Conservation (phyloP, 2,113 vertebrate genomes). For the Prolemur simus region DNA sequence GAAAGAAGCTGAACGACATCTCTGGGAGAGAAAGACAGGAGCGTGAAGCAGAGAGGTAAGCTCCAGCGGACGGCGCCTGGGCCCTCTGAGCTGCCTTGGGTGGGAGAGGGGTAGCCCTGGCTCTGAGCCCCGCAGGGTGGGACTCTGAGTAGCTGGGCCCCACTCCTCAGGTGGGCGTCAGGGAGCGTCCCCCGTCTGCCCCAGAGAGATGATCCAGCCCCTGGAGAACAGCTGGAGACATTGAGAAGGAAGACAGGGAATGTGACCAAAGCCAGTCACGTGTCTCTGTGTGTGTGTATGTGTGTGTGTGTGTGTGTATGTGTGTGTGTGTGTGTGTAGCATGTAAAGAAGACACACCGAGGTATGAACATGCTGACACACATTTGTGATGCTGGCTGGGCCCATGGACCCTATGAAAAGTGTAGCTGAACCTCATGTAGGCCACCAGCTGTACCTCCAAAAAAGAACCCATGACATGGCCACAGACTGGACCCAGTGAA, state of each 20-base stretch:
- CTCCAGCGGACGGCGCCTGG: accelerated
- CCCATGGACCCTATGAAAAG: neutral
- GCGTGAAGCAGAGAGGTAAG: constrained; percentile 49
- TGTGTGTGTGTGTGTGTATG: neutral
- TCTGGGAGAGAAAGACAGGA: neutral
- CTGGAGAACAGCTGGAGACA: neutral
- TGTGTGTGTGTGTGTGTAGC: neutral
- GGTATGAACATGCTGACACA: neutral
- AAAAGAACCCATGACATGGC: neutral
- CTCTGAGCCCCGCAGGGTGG: too few relatives aligned
- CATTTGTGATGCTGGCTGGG: neutral
- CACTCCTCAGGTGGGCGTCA: neutral
- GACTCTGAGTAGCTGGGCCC: neutral
- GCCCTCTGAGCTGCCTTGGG: neutral
- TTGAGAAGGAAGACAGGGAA: neutral
- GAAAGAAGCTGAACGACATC: neutral
- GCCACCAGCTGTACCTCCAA: neutral
- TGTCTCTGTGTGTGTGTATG: too few relatives aligned
- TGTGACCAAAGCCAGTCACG: neutral
- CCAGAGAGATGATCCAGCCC: neutral
- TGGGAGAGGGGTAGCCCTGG: neutral
- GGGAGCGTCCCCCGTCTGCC: neutral
- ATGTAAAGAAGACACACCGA: neutral
- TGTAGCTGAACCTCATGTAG: neutral
- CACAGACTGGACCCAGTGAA: neutral